Evolutionary conservation across 2,888 invertebrate genomes (phyloP).

Genomic region (Cactoblastis cactorum): DNA sequence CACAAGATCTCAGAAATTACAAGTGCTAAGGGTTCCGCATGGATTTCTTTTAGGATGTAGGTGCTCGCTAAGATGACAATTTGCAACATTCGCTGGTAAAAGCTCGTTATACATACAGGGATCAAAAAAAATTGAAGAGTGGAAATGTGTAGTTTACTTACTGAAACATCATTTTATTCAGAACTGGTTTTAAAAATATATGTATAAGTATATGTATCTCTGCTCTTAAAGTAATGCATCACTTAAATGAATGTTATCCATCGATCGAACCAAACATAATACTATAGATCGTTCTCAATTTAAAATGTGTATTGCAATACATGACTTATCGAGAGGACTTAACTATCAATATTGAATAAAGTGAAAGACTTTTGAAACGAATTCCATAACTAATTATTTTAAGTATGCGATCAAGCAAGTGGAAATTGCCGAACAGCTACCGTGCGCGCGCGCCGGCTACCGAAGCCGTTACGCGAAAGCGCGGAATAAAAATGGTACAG

Average conservation of each 20-base stretch:
- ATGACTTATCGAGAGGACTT: not conserved
- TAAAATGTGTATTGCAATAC: not conserved
- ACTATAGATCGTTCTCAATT: not conserved
- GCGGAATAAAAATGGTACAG: not conserved
- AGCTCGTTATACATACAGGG: too few species aligned
- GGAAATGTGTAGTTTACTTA: too few species aligned
- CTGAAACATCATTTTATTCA: too few species aligned
- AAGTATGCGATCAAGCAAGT: slow-evolving; percentile 55
- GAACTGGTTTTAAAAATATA: too few species aligned
- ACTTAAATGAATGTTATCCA: not conserved
- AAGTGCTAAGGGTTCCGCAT: too few species aligned
- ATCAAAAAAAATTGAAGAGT: too few species aligned
- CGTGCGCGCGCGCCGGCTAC: slow-evolving; percentile 31
- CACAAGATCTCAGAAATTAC: too few species aligned
- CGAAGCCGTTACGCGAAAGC: slow-evolving; percentile 46
- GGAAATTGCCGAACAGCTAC: slow-evolving; percentile 56
- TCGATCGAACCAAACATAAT: not conserved
- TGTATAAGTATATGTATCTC: too few species aligned
- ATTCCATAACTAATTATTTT: slow-evolving; percentile 42
- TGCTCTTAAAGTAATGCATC: not conserved
- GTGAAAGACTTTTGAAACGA: slow-evolving; percentile 21
- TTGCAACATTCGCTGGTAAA: too few species aligned
- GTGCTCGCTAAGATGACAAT: too few species aligned
- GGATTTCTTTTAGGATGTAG: too few species aligned
- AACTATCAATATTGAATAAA: slow-evolving; percentile 15